A percentile compares a stretch with the other conserved stretches of the same genome.
Evolutionary conservation across 2,888 invertebrate species (phyloP).

Genomic region (Cryptophagus acutangulus): DNA sequence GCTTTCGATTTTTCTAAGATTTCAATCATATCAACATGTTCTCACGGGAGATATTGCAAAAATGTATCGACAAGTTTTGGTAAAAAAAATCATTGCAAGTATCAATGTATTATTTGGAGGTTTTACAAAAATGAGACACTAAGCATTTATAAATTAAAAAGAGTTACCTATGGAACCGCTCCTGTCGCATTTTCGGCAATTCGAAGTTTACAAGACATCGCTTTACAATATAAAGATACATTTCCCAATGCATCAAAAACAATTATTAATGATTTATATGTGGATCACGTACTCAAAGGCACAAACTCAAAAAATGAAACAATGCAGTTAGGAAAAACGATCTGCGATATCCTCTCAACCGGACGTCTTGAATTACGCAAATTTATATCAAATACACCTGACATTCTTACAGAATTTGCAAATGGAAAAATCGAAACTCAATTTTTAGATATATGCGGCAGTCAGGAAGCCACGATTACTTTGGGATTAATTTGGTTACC

Average conservation of each 20-base stretch:
- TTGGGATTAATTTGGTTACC: conserved; percentile 7
- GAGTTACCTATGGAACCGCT: conserved; percentile 14
- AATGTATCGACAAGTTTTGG: too few relatives aligned
- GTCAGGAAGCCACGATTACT: conserved; percentile 12
- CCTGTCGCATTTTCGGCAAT: conserved; percentile 12
- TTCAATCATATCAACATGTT: too few relatives aligned
- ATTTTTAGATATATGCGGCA: conserved; percentile 1
- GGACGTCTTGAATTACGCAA: conserved; percentile 11
- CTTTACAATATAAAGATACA: neutral
- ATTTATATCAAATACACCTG: conserved; percentile 11
- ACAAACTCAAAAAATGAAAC: conserved; percentile 4
- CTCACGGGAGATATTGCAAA: too few relatives aligned
- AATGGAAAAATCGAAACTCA: neutral
- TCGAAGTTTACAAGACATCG: conserved; percentile 4
- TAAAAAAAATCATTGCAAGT: too few relatives aligned
- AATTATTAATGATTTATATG: too few relatives aligned
- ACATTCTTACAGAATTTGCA: neutral
- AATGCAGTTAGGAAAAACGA: neutral
- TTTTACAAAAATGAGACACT: too few relatives aligned
- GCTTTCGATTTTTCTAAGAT: too few relatives aligned
- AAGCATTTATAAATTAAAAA: too few relatives aligned
- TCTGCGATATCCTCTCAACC: neutral
- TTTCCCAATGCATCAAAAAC: neutral
- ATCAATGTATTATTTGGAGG: too few relatives aligned
- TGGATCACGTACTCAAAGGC: conserved; percentile 15